Percentiles rank a stretch among this genome's conserved stretches.
Conservation (phyloP, 2,113 vertebrate species). For the Anhinga anhinga region DNA sequence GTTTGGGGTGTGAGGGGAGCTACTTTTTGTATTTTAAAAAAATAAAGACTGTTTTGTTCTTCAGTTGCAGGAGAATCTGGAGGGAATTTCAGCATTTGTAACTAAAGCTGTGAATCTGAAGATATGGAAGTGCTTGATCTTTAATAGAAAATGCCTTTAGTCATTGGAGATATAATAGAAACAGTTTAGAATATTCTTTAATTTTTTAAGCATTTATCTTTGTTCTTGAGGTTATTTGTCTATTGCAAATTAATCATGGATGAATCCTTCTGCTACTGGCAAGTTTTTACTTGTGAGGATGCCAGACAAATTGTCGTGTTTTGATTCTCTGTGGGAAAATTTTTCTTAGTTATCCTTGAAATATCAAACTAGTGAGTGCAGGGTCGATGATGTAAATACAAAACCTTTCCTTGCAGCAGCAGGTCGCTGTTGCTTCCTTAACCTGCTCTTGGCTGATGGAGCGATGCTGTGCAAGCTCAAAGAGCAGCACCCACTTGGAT, state of each 20-base stretch:
- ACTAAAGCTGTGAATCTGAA: not conserved
- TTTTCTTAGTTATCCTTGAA: conserved; percentile 19
- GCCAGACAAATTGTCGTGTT: conserved; percentile 34
- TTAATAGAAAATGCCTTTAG: not conserved
- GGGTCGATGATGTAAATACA: not conserved
- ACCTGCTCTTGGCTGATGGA: not conserved
- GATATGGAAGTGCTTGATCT: not conserved
- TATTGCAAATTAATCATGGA: conserved; percentile 21
- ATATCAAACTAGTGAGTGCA: not conserved
- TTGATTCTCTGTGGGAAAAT: conserved; percentile 43
- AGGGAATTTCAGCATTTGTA: not conserved
- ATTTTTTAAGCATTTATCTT: not conserved
- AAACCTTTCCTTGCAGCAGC: not conserved
- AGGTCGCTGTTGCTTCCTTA: not conserved
- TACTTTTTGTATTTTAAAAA: not conserved
- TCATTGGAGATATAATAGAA: not conserved
- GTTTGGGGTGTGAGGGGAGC: not conserved
- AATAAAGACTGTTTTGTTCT: not conserved
- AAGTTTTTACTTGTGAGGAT: conserved; percentile 36
- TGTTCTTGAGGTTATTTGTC: not conserved
- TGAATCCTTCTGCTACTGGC: conserved; percentile 12
- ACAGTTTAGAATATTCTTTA: not conserved
- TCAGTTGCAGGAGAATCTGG: not conserved
- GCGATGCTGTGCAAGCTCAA: not conserved
- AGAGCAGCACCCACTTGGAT: not conserved